These are phyloP conservation scores for Trypoxylon attenuatum DNA, from an alignment of 2,888 invertebrate genomes.

Conservation along the genomic window DNA sequence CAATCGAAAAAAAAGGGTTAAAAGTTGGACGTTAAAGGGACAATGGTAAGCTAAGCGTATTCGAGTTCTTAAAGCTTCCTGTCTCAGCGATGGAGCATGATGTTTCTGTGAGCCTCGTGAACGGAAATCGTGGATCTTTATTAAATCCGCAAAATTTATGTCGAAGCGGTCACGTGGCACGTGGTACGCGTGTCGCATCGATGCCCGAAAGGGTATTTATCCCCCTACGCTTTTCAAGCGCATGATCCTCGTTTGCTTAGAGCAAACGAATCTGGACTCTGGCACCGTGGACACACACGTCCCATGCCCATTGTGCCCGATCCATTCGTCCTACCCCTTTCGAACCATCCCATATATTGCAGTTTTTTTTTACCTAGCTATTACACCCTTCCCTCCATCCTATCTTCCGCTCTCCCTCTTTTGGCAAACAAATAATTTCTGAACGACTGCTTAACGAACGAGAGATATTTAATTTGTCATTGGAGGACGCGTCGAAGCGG, in stretches of 20 bases:
- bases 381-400: neutral
- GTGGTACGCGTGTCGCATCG: slow-evolving; percentile 27
- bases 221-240: slow-evolving; percentile 21
- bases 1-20: no score
- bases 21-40: no score
- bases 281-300: slow-evolving; percentile 11
- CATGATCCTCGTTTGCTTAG: slow-evolving; percentile 39
- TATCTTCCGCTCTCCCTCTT: neutral
- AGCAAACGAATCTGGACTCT: slow-evolving; percentile 38
- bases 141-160: slow-evolving; percentile 63
- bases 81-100: slow-evolving; percentile 4
- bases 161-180: slow-evolving; percentile 56
- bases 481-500: slow-evolving; percentile 13
- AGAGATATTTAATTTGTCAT: slow-evolving; percentile 40
- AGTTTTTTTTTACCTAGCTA: slow-evolving; percentile 27
- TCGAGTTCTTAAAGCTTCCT: slow-evolving; percentile 8
- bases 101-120: slow-evolving; percentile 4
- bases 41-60: no score
- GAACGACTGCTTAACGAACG: slow-evolving; percentile 41
- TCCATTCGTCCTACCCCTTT: slow-evolving; percentile 28
- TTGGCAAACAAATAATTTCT: slow-evolving; percentile 34
- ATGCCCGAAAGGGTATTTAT: slow-evolving; percentile 47
- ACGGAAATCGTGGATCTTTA: slow-evolving; percentile 64
- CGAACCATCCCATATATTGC: slow-evolving; percentile 29
- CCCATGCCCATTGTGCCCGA: slow-evolving; percentile 23